A percentile compares a stretch with the other conserved stretches of the same genome.
Evolutionary conservation across 2,113 vertebrate genomes (phyloP).

Genomic region (Cyrtonyx montezumae): DNA sequence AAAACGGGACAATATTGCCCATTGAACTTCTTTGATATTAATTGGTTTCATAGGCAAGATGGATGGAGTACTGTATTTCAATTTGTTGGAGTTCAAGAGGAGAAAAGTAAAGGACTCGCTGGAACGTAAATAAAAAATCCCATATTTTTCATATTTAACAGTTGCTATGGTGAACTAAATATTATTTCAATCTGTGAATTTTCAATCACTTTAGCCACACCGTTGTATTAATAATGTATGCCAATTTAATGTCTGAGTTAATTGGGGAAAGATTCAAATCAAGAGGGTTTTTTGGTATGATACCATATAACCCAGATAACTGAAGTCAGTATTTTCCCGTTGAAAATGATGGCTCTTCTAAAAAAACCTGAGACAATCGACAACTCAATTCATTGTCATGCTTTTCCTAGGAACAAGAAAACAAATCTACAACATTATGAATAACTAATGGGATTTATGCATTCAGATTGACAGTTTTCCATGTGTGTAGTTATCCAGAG

Average conservation of each 20-base stretch:
- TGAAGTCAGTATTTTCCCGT: background rate
- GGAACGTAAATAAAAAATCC: too few species aligned
- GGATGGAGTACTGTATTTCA: background rate
- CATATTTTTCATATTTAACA: background rate
- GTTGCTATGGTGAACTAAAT: background rate
- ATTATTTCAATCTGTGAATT: background rate
- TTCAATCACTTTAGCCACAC: background rate
- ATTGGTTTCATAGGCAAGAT: background rate
- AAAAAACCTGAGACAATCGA: background rate
- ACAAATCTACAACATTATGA: background rate
- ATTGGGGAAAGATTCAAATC: background rate
- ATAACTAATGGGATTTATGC: background rate
- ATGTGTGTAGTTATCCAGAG: background rate
- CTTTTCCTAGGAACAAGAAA: background rate
- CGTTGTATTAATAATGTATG: background rate
- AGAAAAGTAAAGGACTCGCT: background rate
- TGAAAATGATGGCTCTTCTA: background rate
- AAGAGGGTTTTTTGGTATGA: background rate
- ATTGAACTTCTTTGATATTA: rapidly evolving
- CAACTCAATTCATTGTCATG: background rate
- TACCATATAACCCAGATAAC: background rate
- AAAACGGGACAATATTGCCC: background rate
- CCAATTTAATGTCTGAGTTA: background rate
- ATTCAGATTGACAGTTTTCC: background rate
- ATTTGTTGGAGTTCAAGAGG: background rate